Evolutionary conservation across 2,113 vertebrate genomes (phyloP).

Genomic region (Coptodon rendalli): DNA sequence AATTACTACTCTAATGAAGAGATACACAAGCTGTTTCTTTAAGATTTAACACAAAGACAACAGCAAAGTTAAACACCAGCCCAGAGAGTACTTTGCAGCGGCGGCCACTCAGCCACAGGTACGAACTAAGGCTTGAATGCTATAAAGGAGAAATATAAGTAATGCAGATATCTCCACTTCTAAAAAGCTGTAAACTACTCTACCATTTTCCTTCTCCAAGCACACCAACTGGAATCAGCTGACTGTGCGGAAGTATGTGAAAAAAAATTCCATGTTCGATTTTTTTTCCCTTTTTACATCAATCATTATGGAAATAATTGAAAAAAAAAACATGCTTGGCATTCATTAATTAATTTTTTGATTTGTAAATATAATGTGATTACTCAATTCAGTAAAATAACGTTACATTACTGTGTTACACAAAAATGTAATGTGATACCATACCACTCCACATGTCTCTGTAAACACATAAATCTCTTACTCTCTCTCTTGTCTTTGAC

Average conservation of each 20-base stretch:
- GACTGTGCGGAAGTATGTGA: background rate
- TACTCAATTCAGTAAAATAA: background rate
- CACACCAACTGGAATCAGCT: background rate
- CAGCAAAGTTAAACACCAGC: background rate
- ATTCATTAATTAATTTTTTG: background rate
- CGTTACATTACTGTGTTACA: background rate
- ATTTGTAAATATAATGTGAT: background rate
- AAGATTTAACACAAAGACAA: background rate
- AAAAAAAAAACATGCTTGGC: rapidly evolving
- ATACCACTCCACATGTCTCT: background rate
- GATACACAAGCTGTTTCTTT: background rate
- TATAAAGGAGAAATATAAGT: background rate
- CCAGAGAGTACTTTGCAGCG: background rate
- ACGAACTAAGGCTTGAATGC: background rate
- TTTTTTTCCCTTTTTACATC: background rate
- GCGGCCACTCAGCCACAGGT: background rate
- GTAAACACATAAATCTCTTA: background rate
- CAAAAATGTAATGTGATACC: background rate
- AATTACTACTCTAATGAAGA: background rate
- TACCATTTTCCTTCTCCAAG: background rate
- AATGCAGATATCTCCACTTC: background rate
- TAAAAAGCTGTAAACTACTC: background rate
- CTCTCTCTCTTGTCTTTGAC: background rate
- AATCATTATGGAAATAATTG: background rate
- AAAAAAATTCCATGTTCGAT: background rate